Evolutionary conservation across 2,797 vertebrate genomes (phyloP), one percentile per base, ranked within the genome.

Genomic region (Hylomyscus alleni): DNA sequence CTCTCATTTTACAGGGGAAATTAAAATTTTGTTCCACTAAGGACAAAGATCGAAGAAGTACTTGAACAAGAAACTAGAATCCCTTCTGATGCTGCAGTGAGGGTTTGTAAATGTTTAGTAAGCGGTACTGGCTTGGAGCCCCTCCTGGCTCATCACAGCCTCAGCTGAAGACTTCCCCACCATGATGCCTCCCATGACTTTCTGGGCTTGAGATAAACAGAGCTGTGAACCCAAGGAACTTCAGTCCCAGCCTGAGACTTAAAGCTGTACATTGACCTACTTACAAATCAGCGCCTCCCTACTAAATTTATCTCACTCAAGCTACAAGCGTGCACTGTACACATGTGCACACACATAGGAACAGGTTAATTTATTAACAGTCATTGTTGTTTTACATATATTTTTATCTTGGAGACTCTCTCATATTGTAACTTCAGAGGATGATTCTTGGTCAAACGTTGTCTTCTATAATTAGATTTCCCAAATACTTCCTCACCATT

Each of bases 241-340:
- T 75, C 20, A 26, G 56, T 1, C 19, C 37, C 3, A 6, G 67
- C 24, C 82, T 91, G n/a, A 87, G 76, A 86, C 62, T 90, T 80
- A 72, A 62, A 91, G 78, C n/a, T 14, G 1, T 47, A 92, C 89
- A 93, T 94, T 77, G 91, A 94, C 17, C 62, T 94, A 47, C 20
- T 93, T 95, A 54, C 95, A 78, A 87, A 75, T 90, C 58, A 73
- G 22, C 50, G 31, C 62, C 40, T 80, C 82, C 58, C 31, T 56
- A 84, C 13, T 37, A 80, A 94, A 67, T 81, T 54, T 52, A 52
- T 34, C 75, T 76, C 75, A 47, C 75, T 47, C 12, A 29, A 47
- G 40, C 52, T 78, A 69, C 37, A 75, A 34, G n/a, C 2, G 1
- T 24, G 22, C 37, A 44, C 50, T n/a, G 17, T 20, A 31, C 40